These are phyloP conservation scores for Cebidichthys violaceus DNA, from an alignment of 2,113 vertebrate species.

Conservation along the genomic window DNA sequence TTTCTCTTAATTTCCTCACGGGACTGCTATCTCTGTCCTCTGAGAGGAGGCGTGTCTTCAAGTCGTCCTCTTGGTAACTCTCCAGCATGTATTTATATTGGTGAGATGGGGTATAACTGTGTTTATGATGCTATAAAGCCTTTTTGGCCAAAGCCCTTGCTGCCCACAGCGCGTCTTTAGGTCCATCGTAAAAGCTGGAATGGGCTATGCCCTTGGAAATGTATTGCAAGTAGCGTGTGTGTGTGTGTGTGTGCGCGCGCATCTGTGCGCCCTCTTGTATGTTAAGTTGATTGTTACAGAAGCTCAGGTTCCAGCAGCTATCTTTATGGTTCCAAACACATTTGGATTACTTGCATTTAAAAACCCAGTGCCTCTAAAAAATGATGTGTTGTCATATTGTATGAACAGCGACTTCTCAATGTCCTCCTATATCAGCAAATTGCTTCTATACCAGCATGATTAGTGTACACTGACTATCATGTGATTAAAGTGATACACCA, in stretches of 20 bases:
- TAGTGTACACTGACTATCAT: background rate
- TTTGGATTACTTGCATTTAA: slow-evolving; percentile 21
- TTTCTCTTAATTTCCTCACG: slow-evolving; percentile 22
- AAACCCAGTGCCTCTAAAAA: slow-evolving; percentile 12
- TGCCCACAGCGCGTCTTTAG: slow-evolving; percentile 69
- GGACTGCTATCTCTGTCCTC: slow-evolving; percentile 20
- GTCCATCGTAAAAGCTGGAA: slow-evolving; percentile 70
- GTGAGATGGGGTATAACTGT: slow-evolving; percentile 73
- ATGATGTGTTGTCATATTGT: background rate
- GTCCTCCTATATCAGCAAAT: background rate
- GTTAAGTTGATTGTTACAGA: slow-evolving; percentile 33
- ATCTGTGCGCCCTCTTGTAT: slow-evolving; percentile 23
- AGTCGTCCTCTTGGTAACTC: slow-evolving; percentile 60
- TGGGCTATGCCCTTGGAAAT: slow-evolving; percentile 72
- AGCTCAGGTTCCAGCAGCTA: slow-evolving; percentile 33
- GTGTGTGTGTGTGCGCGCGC: background rate
- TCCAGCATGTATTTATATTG: slow-evolving; percentile 75
- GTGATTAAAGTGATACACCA: slow-evolving; percentile 6
- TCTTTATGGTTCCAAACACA: slow-evolving; percentile 42
- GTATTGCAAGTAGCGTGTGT: slow-evolving; percentile 35
- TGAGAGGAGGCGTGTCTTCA: slow-evolving; percentile 48
- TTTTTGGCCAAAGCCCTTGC: slow-evolving; percentile 73
- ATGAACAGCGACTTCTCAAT: background rate
- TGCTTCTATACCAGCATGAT: background rate
- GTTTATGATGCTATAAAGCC: slow-evolving; percentile 79